Evolutionary conservation across 2,888 invertebrate species (phyloP).

Genomic region (Melolontha melolontha): DNA sequence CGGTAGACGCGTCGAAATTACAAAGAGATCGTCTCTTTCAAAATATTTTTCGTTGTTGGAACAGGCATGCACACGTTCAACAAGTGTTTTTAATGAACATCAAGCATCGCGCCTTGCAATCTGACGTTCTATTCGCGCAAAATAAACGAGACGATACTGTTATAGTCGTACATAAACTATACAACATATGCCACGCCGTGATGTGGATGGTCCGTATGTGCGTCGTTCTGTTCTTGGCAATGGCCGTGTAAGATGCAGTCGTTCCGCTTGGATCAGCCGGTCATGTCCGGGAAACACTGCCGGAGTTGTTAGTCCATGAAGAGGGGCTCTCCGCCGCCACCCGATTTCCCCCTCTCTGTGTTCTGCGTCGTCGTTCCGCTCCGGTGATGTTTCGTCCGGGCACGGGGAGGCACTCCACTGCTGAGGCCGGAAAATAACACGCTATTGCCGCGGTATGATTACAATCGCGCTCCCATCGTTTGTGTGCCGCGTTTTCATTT

Average conservation of each 20-base stretch:
- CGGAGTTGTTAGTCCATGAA: constrained; percentile 60
- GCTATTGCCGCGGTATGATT: constrained; percentile 39
- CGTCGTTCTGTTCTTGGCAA: constrained; percentile 45
- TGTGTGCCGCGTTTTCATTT: constrained; percentile 38
- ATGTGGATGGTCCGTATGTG: constrained; percentile 34
- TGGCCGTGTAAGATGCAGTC: constrained; percentile 51
- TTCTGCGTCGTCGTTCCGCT: constrained; percentile 40
- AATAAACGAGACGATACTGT: constrained; percentile 30
- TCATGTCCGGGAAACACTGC: constrained; percentile 59
- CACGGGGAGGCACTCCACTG: constrained; percentile 53
- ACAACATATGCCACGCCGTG: constrained; percentile 35
- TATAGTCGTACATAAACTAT: constrained; percentile 16
- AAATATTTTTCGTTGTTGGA: constrained; percentile 10
- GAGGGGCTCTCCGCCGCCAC: constrained; percentile 53
- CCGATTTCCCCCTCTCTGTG: constrained; percentile 51
- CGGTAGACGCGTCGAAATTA: constrained; percentile 1
- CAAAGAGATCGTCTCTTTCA: neutral
- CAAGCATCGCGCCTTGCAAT: constrained; percentile 25
- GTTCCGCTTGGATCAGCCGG: constrained; percentile 59
- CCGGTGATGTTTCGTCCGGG: constrained; percentile 50
- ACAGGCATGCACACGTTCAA: neutral
- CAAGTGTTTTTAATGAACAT: constrained; percentile 22
- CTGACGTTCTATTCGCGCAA: constrained; percentile 17
- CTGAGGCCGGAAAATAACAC: constrained; percentile 45
- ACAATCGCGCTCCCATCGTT: constrained; percentile 46